Evolutionary conservation across 1,140 invertebrate genomes (phyloP).

Genomic region (Drosophila equinoxialis): DNA sequence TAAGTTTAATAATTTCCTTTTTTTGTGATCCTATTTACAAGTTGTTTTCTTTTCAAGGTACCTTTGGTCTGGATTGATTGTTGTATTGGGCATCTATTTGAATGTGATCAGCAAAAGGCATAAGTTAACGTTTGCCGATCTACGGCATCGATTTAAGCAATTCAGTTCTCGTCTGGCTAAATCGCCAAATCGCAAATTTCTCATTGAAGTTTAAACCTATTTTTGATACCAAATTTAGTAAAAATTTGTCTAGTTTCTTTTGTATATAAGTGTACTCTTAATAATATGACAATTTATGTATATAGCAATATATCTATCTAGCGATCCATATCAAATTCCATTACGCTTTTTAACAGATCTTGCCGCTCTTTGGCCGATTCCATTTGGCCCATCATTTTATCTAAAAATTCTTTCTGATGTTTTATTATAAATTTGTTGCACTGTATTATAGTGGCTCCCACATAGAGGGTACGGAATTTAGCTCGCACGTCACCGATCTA

Average conservation of each 20-base stretch:
- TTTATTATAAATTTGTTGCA: conserved; percentile 89
- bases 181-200: conserved; percentile 71
- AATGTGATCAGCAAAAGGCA: conserved; percentile 93
- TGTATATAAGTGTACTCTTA: conserved; percentile 49
- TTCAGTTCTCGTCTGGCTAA: conserved; percentile 37
- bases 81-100: conserved; percentile 94
- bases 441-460: conserved; percentile 90
- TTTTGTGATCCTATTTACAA: background rate
- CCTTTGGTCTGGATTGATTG: conserved; percentile 93
- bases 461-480: conserved; percentile 87
- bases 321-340: conserved; percentile 83
- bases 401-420: conserved; percentile 85
- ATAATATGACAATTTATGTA: conserved; percentile 37
- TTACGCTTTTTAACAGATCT: conserved; percentile 84
- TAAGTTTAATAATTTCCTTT: conserved; percentile 84
- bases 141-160: conserved; percentile 62
- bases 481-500: conserved; percentile 86
- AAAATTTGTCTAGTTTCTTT: conserved; percentile 44
- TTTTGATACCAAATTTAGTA: conserved; percentile 61
- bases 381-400: conserved; percentile 68
- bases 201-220: conserved; percentile 69
- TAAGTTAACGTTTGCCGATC: conserved; percentile 76
- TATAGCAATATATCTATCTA: conserved; percentile 29
- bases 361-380: conserved; percentile 84
- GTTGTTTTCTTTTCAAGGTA: conserved; percentile 87